Evolutionary conservation across 2,113 vertebrate species (phyloP), one percentile per base, ranked within the genome.

Genomic region (Rousettus leschenaultii): DNA sequence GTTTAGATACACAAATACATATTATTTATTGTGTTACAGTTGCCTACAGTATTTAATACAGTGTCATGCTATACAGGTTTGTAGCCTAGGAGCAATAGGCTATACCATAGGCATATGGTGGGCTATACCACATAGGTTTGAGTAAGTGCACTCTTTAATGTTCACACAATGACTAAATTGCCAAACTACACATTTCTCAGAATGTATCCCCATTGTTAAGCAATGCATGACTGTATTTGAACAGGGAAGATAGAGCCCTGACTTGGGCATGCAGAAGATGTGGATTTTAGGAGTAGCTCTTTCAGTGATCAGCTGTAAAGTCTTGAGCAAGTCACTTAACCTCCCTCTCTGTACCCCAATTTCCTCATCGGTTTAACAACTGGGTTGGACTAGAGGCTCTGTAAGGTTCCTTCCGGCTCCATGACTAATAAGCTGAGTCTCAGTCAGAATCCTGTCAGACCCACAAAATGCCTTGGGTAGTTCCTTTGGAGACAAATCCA

Each of bases 281-380:
- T 45, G 53, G n/a, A 86, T 95, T 90, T 66, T 51, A 63, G 74
- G 78, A 93, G 35, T 30, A 94, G 55, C n/a, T 83, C 9, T 95
- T 22, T 80, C 35, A 77, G 28, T 59, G 33, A 59, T 51, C n/a
- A 43, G 28, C n/a, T 93, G 16, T 77, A 55, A 26, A 73, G 15
- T 93, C 65, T 75, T 91, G 33, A 48, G 28, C 21, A 87, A 79
- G 53, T 86, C 75, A 53, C 55, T 92, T 93, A 94, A 90, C n/a
- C 55, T 94, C 33, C 40, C 55, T 94, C 33, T 78, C 26, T 78
- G 13, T 83, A 87, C 55, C 55, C 43, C 35, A 83, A 40, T 13
- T 75, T 87, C 15, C 14, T 96, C 28, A 68, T 95, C 35, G 61
- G 48, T 53, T 63, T 94, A 51, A 92, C 38, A 89, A 38, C 4